Evolutionary conservation across 2,888 invertebrate species (phyloP).

Genomic region (Ametastegia equiseti): DNA sequence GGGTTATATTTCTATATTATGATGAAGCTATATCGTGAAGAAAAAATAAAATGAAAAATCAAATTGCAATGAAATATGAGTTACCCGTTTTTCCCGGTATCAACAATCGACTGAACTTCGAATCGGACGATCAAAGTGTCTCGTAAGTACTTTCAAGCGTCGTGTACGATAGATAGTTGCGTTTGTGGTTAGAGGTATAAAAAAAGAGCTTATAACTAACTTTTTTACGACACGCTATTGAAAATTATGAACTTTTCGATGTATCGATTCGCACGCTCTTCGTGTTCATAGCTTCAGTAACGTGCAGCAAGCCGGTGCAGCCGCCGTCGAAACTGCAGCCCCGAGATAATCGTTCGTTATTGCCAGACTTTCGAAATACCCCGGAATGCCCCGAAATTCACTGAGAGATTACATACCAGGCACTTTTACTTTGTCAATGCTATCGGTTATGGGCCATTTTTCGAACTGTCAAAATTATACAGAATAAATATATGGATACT

Average conservation of each 20-base stretch:
- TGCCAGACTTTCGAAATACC: constrained; percentile 53
- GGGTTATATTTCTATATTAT: too few relatives aligned
- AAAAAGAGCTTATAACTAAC: constrained; percentile 50
- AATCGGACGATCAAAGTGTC: too few relatives aligned
- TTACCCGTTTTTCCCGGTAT: too few relatives aligned
- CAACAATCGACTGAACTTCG: too few relatives aligned
- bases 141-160: background rate
- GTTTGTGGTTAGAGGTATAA: background rate
- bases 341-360: constrained; percentile 62
- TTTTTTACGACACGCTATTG: constrained; percentile 59
- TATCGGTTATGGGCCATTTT: background rate
- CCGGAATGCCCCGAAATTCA: constrained; percentile 48
- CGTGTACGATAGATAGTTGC: background rate
- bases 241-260: constrained; percentile 58
- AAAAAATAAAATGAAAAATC: too few relatives aligned
- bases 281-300: constrained; percentile 63
- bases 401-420: constrained; percentile 27
- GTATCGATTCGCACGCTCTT: constrained; percentile 64
- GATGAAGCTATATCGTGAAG: too few relatives aligned
- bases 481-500: background rate
- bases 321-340: constrained; percentile 60
- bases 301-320: constrained; percentile 54
- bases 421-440: constrained; percentile 46
- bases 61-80: too few relatives aligned
- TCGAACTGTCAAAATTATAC: background rate